phyloP scores from a whole-genome alignment of 2,113 vertebrate species.

The Chascanopsetta lugubris region DNA sequence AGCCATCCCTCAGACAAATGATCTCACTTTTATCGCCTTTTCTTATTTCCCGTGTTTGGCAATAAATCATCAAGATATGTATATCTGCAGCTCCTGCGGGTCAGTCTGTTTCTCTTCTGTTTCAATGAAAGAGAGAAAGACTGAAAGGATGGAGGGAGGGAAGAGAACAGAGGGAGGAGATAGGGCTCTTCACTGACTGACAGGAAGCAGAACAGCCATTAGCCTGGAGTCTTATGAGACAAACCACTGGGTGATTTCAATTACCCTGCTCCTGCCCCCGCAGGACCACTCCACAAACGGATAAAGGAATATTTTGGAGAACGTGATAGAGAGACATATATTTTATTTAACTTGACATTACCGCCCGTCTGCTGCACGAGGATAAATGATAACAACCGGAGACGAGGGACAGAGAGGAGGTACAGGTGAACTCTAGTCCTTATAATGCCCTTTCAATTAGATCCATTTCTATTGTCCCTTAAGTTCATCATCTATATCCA shows the following conservation, averaged over 20 bases:
- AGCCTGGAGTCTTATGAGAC: conserved; percentile 69
- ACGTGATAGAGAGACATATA: conserved; percentile 22
- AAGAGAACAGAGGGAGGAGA: conserved; percentile 12
- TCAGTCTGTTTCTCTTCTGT: conserved; percentile 35
- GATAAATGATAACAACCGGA: background rate
- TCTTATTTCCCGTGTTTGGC: conserved; percentile 37
- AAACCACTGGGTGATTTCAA: conserved; percentile 72
- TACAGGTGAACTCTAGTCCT: too few species aligned
- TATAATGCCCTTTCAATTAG: too few species aligned
- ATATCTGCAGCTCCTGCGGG: conserved; percentile 45
- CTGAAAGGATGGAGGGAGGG: background rate
- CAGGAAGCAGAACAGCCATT: conserved; percentile 63
- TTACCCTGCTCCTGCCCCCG: conserved; percentile 59
- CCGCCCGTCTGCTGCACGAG: background rate
- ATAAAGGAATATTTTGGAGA: conserved; percentile 38
- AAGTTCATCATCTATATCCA: too few species aligned
- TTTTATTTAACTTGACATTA: conserved; percentile 19
- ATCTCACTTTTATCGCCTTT: conserved; percentile 45
- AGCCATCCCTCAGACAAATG: conserved; percentile 46
- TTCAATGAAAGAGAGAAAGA: conserved; percentile 44
- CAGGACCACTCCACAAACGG: conserved; percentile 39
- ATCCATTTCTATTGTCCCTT: too few species aligned
- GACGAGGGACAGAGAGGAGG: background rate
- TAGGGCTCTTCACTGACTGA: conserved; percentile 61
- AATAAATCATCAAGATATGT: conserved; percentile 52